Base-by-base conservation (phyloP, 2,113 vertebrate genomes). In the Chitala chitala region DNA sequence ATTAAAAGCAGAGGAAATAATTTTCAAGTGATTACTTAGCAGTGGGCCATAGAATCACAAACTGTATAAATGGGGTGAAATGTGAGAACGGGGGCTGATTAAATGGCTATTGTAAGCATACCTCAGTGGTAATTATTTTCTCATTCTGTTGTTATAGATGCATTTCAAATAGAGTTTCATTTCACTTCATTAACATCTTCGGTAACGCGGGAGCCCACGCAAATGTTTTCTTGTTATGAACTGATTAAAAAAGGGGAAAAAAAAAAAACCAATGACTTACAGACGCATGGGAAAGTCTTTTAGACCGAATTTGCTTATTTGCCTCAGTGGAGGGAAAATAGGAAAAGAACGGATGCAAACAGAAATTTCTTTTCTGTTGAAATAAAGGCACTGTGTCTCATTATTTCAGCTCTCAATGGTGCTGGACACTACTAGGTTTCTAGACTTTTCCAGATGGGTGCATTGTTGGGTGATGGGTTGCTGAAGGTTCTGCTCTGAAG, bases 11-110 rank as follows among this genome's bases (percentile, higher is more conserved):
- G 73, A 75, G 82, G 78, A 80, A 77, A 69, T 90, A 87, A 92
- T 91, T 92, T 91, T 91, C 90, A 91, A 91, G 90, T 92, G 91
- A 92, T 92, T 92, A 92, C 90, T 89, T 89, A 89, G 80, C 89
- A 86, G 82, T 87, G 86, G 91, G 90, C 89, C 89, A 89, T 81
- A 78, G 87, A 92, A 91, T 91, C 88, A 89, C 87, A 90, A 90
- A 86, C 84, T 77, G 90, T 87, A 90, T 91, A 90, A 92, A 91
- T 89, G 87, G 89, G 89, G 89, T 91, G 89, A 91, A 89, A 91
- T 86, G 89, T 86, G 87, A 89, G 85, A 81, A 80, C 83, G 85
- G 86, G 72, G 91, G 90, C 91, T 92, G 90, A 92, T 92, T 91
- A 90, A 91, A 91, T 86, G 87, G 86, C 84, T 85, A 89, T 89